Evolutionary conservation across 2,888 invertebrate genomes (phyloP), one percentile per base, ranked within the genome.

Genomic region (Elmis aenea): DNA sequence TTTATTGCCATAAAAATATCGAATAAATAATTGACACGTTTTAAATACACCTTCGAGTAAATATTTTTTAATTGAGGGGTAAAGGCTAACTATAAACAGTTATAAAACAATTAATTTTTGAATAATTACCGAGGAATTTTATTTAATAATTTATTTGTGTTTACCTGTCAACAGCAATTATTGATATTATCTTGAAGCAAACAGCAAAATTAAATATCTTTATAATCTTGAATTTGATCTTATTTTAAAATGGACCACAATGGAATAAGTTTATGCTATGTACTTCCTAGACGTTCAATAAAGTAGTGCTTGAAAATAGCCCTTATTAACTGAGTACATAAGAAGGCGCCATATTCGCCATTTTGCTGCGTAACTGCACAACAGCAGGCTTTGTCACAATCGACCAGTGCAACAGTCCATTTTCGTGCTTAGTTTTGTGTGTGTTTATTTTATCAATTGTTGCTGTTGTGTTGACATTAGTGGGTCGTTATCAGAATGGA

Each of bases 401-500:
- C 68, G 68, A 66, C 68, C 68, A 68, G 68, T 67, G 66, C 65
- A 67, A 67, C 59, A 60, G 58, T 62, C 61, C 50, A 52, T 52
- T 52, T 57, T 59, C 62, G 64, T 64, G 61, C 64, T 64, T 64
- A 62, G 55, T 59, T 61, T 61, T 59, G 55, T 55, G 58, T 48
- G 58, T 61, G 61, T 64, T 53, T 57, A 52, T 56, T 57, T 57
- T 55, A 33, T 26, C 26, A 20, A 21, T 56, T 58, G 52, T 54
- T 60, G 50, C 55, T 58, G 51, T 53, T 60, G 50, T 53, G 50
- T 53, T 57, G 49, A 52, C 54, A 41, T 47, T 40, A 43, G 33
- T 44, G 38, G 33, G 15, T 38, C 29, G 37, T 34, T 13, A 27
- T 30, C 38, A 51, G 32, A 43, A 66, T 64, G 62, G 63, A 65